phyloP scores from a whole-genome alignment of 2,797 vertebrate species.

The Notamacropus eugenii region DNA sequence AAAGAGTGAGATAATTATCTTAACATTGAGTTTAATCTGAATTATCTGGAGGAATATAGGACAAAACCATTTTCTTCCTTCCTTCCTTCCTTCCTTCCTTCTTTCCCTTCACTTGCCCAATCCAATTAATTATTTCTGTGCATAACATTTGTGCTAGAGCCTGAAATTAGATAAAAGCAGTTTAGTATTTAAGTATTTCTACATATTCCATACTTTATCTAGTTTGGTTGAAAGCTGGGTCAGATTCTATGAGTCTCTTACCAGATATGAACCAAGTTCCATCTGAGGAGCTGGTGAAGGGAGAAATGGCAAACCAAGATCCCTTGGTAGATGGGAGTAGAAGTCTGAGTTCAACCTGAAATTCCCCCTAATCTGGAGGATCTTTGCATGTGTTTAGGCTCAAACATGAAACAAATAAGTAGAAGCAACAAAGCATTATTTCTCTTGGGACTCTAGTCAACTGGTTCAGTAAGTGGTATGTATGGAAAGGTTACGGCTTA shows the following conservation, averaged over 20 bases:
- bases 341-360: neutral
- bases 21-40: neutral
- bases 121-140: constrained; percentile 3
- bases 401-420: neutral
- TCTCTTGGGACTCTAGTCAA: neutral
- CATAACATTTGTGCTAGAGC: neutral
- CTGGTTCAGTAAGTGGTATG: neutral
- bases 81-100: too few species aligned
- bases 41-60: neutral
- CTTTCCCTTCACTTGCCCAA: neutral
- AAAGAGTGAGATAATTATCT: neutral
- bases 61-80: neutral
- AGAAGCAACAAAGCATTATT: constrained; percentile 15
- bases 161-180: neutral
- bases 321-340: neutral
- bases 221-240: neutral
- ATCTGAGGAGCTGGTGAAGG: neutral
- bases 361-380: neutral
- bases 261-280: neutral
- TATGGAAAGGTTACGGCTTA: neutral
- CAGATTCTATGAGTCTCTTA: neutral
- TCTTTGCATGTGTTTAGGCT: neutral
- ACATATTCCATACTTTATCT: neutral
- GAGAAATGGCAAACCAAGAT: neutral
- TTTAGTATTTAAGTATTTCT: constrained; percentile 15